Evolutionary conservation across 2,888 invertebrate species (phyloP), one percentile per base, ranked within the genome.

Genomic region (Apoda limacodes): DNA sequence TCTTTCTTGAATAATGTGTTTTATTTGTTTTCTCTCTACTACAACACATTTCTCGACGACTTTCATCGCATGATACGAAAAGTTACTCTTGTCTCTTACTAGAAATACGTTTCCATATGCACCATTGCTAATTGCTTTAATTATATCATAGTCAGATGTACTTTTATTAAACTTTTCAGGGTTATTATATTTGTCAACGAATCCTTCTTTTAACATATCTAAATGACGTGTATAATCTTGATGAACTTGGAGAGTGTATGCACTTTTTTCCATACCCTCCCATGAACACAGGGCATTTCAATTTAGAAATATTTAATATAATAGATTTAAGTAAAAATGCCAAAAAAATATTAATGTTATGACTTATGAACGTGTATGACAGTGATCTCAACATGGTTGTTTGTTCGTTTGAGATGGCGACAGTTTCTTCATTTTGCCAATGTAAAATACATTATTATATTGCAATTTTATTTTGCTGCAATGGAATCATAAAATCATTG

Each of bases 21-120:
- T 86, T n/a, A 95, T 86, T 64, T 95, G 93, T 60, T 93, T 92
- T 52, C 88, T 85, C 64, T 92, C 90, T n/a, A 96, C 87, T 9
- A 97, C 87, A 56, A 89, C 85, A 28, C 83, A 82, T 71, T 97
- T 97, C 38, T 91, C 88, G 43, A 97, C 82, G 30, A 93, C 86
- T 80, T 98, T 97, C 83, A 95, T 90, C 3, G 96, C 97, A 60
- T 86, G 90, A 55, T 85, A 89, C n/a, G 74, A 70, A 6, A 84
- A 83, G 1, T 72, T 71, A 9, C 59, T 54, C 69, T 86, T 90
- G 48, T 91, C 85, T 64, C 83, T 83, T 15, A 85, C 85, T 31
- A 91, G 65, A 61, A 92, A 88, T 9, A 97, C 96, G 45, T 90
- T 85, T 3, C 96, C 96, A 60, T 95, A 97, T 0, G 94, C 93